phyloP scores from a whole-genome alignment of 2,113 vertebrate species.

The Benitochromis conjunctus region DNA sequence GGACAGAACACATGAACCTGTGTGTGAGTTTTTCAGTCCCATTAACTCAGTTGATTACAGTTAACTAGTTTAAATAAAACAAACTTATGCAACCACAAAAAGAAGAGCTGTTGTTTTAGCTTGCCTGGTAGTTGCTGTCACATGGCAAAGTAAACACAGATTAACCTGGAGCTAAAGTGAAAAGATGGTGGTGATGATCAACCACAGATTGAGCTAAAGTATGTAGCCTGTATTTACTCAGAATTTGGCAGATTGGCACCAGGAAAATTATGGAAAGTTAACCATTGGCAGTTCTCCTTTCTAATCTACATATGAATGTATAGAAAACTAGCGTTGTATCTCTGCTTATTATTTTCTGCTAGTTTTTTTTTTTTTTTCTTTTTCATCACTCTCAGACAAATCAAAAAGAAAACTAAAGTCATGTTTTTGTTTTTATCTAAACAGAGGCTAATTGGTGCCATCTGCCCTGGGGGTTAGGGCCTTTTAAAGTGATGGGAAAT shows the following conservation, averaged over 20 bases:
- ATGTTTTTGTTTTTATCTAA: neutral
- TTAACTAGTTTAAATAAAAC: neutral
- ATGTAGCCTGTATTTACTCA: neutral
- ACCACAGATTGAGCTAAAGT: neutral
- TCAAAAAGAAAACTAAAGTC: neutral
- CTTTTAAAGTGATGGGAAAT: neutral
- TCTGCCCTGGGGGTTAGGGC: neutral
- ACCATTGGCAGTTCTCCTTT: neutral
- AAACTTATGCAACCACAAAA: neutral
- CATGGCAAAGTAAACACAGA: neutral
- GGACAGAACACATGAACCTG: neutral
- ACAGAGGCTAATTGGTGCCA: neutral
- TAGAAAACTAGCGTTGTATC: neutral
- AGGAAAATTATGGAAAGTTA: too few relatives aligned
- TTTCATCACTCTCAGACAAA: neutral
- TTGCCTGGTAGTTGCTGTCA: neutral
- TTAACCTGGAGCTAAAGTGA: neutral
- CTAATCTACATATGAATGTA: neutral
- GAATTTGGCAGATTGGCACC: neutral
- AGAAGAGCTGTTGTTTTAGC: neutral
- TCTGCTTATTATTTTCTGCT: neutral
- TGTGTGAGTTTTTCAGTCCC: neutral
- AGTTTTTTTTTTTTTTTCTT: too few relatives aligned
- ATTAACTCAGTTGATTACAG: neutral
- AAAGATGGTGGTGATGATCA: neutral